These are phyloP conservation scores for Dermochelys coriacea DNA, from an alignment of 2,797 vertebrate genomes.

Conservation along the genomic window DNA sequence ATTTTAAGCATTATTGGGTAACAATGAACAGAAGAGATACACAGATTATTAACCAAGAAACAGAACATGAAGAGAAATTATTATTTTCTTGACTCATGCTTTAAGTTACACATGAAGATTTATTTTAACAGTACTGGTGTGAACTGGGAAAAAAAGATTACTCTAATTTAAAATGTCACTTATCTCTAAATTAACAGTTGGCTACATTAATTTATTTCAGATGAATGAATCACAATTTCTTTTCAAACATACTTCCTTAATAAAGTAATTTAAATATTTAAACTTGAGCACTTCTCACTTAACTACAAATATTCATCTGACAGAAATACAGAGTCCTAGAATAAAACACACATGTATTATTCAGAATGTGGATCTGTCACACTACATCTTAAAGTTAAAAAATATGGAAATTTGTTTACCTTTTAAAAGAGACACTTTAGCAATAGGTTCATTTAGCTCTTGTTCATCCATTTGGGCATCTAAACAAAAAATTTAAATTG, in stretches of 20 bases:
- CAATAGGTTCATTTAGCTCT: constrained; percentile 94
- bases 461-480: constrained; percentile 99
- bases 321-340: constrained; percentile 20
- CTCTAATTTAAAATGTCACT: background rate
- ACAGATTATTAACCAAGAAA: background rate
- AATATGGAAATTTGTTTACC: constrained; percentile 80
- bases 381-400: constrained; percentile 34
- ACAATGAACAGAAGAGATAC: background rate
- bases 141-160: background rate
- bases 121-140: background rate
- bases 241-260: background rate
- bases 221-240: background rate
- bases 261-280: background rate
- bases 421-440: constrained; percentile 94
- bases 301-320: background rate
- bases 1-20: no score
- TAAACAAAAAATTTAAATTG: constrained; percentile 67
- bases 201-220: background rate
- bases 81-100: background rate
- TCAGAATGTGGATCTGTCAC: constrained; percentile 8
- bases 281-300: background rate
- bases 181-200: background rate
- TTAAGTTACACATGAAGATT: background rate
- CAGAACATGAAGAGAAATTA: background rate
- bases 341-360: background rate